These are phyloP conservation scores for Latrodectus hesperus DNA, from an alignment of 2,888 invertebrate species.

Conservation along the genomic window DNA sequence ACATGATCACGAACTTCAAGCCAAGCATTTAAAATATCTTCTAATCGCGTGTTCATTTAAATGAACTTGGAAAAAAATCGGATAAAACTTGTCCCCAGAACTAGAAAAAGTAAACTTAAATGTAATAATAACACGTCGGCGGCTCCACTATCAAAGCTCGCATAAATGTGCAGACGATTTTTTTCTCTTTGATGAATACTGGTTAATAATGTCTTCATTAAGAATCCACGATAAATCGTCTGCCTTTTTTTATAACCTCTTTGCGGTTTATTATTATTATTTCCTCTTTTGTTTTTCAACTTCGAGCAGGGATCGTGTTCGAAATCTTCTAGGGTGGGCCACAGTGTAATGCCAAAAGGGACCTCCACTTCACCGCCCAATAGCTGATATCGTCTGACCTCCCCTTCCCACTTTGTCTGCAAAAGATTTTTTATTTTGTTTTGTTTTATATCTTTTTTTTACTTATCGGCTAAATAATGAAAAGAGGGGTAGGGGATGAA, in stretches of 20 bases:
- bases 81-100: background rate
- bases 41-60: conserved; percentile 13
- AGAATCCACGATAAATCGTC: conserved; percentile 63
- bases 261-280: conserved; percentile 34
- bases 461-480: background rate
- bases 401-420: conserved; percentile 47
- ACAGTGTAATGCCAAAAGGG: conserved; percentile 40
- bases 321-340: conserved; percentile 63
- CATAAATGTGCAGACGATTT: conserved; percentile 32
- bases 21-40: conserved; percentile 31
- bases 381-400: conserved; percentile 59
- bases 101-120: conserved; percentile 1
- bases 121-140: conserved; percentile 22
- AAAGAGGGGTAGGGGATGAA: conserved; percentile 13
- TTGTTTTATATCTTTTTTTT: background rate
- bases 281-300: conserved; percentile 8
- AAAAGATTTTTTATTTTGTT: conserved; percentile 1
- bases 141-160: conserved; percentile 11
- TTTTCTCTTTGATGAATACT: conserved; percentile 53
- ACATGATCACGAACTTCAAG: conserved; percentile 16
- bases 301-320: conserved; percentile 43
- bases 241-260: conserved; percentile 13
- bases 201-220: conserved; percentile 69
- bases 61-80: background rate
- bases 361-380: conserved; percentile 41